Evolutionary conservation across 2,113 vertebrate species (phyloP).

Genomic region (Dasyurus viverrinus): DNA sequence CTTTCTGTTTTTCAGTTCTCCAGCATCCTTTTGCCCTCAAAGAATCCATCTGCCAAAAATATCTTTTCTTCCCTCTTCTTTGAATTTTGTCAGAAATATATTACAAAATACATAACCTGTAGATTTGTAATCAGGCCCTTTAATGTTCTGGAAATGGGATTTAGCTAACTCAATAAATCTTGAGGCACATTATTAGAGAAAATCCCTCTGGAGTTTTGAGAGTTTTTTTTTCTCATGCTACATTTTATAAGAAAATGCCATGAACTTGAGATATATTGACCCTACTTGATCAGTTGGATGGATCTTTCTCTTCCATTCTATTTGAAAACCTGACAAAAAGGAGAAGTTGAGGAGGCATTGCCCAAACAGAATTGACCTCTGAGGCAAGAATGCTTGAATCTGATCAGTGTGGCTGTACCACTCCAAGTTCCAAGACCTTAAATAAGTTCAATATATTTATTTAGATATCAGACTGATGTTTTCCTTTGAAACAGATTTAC

Average conservation of each 20-base stretch:
- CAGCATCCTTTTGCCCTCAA: slow-evolving; percentile 51
- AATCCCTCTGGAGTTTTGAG: slow-evolving; percentile 34
- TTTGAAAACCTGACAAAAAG: background rate
- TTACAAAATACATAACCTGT: slow-evolving; percentile 75
- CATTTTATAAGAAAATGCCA: slow-evolving; percentile 72
- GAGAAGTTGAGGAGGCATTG: background rate
- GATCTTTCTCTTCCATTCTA: background rate
- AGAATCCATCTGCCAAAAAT: slow-evolving; percentile 26
- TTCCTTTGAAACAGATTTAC: slow-evolving; percentile 38
- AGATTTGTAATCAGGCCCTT: slow-evolving; percentile 74
- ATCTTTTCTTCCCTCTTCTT: slow-evolving; percentile 68
- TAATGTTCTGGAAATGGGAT: slow-evolving; percentile 76
- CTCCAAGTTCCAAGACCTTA: slow-evolving; percentile 35
- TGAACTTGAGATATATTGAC: slow-evolving; percentile 70
- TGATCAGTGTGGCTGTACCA: background rate
- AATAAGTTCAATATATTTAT: slow-evolving; percentile 13
- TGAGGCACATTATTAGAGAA: slow-evolving; percentile 59
- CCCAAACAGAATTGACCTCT: background rate
- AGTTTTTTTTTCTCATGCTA: slow-evolving; percentile 47
- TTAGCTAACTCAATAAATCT: slow-evolving; percentile 79
- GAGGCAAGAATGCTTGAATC: background rate
- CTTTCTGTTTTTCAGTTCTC: slow-evolving; percentile 47
- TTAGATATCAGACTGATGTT: slow-evolving; percentile 1
- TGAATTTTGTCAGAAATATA: slow-evolving; percentile 79
- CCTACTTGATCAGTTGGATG: slow-evolving; percentile 41